phyloP scores from a whole-genome alignment of 2,888 invertebrate genomes.

The Leistus spinibarbis region DNA sequence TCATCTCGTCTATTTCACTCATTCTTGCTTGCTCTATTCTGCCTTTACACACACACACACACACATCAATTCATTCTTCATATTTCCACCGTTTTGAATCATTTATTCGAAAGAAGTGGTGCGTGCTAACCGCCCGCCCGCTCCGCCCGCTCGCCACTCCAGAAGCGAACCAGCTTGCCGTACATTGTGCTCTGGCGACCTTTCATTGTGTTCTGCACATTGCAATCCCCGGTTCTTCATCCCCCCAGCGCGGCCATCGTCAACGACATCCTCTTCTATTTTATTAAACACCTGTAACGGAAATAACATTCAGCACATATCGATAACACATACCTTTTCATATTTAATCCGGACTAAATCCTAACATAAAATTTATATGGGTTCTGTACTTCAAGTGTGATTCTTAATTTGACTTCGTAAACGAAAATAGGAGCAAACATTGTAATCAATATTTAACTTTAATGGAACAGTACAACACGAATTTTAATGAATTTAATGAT shows the following conservation, averaged over 20 bases:
- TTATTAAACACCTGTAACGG: slow-evolving; percentile 19
- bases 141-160: too few species aligned
- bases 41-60: neutral
- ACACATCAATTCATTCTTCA: slow-evolving; percentile 6
- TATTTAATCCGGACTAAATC: neutral
- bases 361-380: neutral
- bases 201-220: slow-evolving; percentile 6
- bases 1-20: neutral
- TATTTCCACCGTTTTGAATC: slow-evolving; percentile 21
- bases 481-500: too few species aligned
- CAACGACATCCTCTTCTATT: neutral
- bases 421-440: too few species aligned
- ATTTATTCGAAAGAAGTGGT: slow-evolving; percentile 18
- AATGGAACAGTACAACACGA: too few species aligned
- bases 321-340: neutral
- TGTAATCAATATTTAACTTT: too few species aligned
- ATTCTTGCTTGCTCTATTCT: neutral
- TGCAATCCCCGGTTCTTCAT: neutral
- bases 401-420: too few species aligned
- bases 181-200: slow-evolving; percentile 8
- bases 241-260: neutral
- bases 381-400: too few species aligned
- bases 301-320: neutral
- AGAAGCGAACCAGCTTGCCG: slow-evolving; percentile 18
- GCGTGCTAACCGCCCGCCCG: too few species aligned